Evolutionary conservation across 2,797 vertebrate species (phyloP).

Genomic region (Trachops cirrhosus): DNA sequence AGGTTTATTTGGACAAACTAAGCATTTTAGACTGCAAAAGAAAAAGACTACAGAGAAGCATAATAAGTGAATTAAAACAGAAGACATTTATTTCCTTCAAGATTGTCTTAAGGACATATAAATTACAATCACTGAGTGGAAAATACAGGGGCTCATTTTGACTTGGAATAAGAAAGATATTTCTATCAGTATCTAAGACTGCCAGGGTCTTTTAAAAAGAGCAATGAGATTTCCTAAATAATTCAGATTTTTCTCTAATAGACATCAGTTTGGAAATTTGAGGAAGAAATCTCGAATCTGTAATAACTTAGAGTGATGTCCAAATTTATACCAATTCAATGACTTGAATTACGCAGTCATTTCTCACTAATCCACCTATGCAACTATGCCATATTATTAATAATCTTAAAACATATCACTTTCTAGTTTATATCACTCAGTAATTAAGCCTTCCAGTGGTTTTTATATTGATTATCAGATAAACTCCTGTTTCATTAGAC

Average conservation of each 20-base stretch:
- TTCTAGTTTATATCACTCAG: background rate
- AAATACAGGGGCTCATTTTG: background rate
- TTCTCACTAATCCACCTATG: background rate
- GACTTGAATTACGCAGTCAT: background rate
- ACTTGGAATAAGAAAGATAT: background rate
- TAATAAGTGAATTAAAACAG: background rate
- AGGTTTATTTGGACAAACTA: background rate
- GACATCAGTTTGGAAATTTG: background rate
- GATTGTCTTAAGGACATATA: background rate
- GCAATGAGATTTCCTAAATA: background rate
- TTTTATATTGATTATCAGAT: background rate
- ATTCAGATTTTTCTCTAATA: background rate
- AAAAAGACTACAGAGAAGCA: background rate
- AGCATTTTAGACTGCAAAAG: background rate
- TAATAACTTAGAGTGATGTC: background rate
- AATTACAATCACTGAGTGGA: background rate
- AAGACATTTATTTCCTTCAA: background rate
- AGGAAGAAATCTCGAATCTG: background rate
- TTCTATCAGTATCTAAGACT: background rate
- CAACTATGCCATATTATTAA: background rate
- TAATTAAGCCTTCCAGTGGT: background rate
- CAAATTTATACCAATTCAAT: background rate
- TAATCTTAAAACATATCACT: background rate
- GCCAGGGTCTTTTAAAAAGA: background rate
- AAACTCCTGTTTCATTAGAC: background rate